Evolutionary conservation across 2,797 vertebrate genomes (phyloP), one percentile per base, ranked within the genome.

Genomic region (Brotula barbata): DNA sequence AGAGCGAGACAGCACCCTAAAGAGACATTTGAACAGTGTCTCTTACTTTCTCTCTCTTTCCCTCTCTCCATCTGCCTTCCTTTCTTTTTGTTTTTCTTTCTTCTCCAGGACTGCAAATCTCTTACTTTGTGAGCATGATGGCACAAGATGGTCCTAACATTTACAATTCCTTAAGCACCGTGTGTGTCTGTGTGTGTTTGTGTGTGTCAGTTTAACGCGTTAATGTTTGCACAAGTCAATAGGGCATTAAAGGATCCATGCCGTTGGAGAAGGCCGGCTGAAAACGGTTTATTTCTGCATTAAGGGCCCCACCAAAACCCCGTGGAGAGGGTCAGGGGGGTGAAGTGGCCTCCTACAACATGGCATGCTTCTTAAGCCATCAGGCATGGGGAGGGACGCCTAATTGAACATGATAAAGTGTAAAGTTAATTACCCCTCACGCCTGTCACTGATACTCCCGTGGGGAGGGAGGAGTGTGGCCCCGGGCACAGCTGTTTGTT

Each of bases 361-460:
- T 83, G 88, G 93, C 94, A 96, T 78, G 94, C 94, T 97, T 90
- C 85, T 96, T 95, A 98, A 95, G 91, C 93, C 91, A 97, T 96
- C 95, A 93, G 94, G 91, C 93, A 95, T 68, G 91, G 93, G 94
- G 94, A 82, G 80, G 92, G 91, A 93, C 85, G 89, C 92, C 93
- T 99, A 98, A 99, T 98, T 98, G 96, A 98, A 99, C 96, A 99
- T 98, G 96, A 99, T 99, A 98, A 98, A 99, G 96, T 98, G 94
- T 95, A 95, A 96, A 97, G 95, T 98, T 98, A 98, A 99, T 98
- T 98, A 99, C 95, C 95, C 92, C 93, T 95, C 95, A 95, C 92
- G 94, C 95, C 96, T 97, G 95, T 95, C 96, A 96, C 91, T 92
- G 94, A 94, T 93, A 93, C 93, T 90, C 83, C 77, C 73, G 64